Base-by-base conservation (phyloP, 2,797 vertebrate genomes). In the Sebastes steindachneri region DNA sequence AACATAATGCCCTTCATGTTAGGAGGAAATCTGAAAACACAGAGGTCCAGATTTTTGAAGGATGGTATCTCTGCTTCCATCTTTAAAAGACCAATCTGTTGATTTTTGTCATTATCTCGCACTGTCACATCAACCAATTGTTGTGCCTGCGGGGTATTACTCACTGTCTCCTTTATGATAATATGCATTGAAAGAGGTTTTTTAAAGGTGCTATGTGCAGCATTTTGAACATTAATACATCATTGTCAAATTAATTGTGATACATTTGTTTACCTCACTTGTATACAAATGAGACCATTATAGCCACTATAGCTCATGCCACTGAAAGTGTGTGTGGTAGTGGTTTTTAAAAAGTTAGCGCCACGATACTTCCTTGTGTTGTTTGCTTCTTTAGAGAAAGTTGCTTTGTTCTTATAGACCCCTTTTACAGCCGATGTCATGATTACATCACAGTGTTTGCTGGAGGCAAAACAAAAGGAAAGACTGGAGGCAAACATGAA, bases 241-340 rank as follows among this genome's bases (percentile, higher is more conserved):
- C 91, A 89, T 84, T 90, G 88, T 93, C 88, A 91, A 72, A 80
- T 90, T 90, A 90, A 92, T 90, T 92, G 89, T 92, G 89, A 91
- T 90, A 64, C 88, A 91, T 89, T 90, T 91, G 88, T 93, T 91
- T 90, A 90, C 88, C 64, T 77, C 82, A 73, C 71, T 64, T 55
- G 82, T 86, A 76, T 92, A 91, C 80, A 91, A 88, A 91, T 88
- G 83, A 83, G 82, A 88, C 85, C 76, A 82, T 91, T 89, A 86
- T 6, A 82, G 72, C 48, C 75, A 60, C 65, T 7, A 19, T 19
- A 29, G 68, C 66, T 66, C 73, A 45, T 23, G 62, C 29, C 53
- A 54, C 60, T 11, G 28, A 75, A 79, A 84, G 76, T 75, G 85
- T 82, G 60, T 48, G 75, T 70, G 79, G 54, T 2, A 2, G 41